Evolutionary conservation across 2,888 invertebrate genomes (phyloP).

Genomic region (Leptopterna dolabrata): DNA sequence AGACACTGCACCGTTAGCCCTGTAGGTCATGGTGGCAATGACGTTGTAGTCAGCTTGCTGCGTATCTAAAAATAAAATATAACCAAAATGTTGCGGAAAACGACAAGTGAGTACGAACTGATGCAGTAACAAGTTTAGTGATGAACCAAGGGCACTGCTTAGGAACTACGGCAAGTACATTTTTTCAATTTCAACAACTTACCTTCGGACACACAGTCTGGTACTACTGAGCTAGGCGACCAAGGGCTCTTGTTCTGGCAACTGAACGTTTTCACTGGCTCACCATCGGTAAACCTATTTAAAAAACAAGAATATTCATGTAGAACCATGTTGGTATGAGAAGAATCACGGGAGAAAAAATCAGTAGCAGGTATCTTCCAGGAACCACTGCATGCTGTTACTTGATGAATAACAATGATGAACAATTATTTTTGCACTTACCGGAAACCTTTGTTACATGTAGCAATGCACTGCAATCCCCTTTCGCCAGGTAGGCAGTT

Average conservation of each 20-base stretch:
- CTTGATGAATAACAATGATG: too few relatives aligned
- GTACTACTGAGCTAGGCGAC: slow-evolving; percentile 90
- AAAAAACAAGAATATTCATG: background rate
- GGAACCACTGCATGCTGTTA: too few relatives aligned
- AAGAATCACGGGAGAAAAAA: too few relatives aligned
- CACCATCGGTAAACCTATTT: slow-evolving; percentile 86
- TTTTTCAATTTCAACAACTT: slow-evolving; percentile 58
- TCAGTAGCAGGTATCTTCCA: too few relatives aligned
- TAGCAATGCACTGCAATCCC: slow-evolving; percentile 88
- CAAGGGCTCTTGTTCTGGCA: slow-evolving; percentile 86
- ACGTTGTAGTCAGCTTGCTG: slow-evolving; percentile 96
- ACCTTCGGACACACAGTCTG: slow-evolving; percentile 95
- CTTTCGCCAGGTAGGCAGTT: slow-evolving; percentile 85
- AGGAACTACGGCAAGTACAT: too few relatives aligned
- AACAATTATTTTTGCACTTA: background rate
- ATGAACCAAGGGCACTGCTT: too few relatives aligned
- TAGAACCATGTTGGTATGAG: background rate
- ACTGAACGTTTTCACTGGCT: slow-evolving; percentile 85
- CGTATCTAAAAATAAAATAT: slow-evolving; percentile 80
- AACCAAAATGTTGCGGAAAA: too few relatives aligned
- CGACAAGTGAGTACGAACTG: too few relatives aligned
- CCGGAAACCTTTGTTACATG: slow-evolving; percentile 84
- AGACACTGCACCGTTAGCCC: slow-evolving; percentile 91
- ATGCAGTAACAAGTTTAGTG: too few relatives aligned
- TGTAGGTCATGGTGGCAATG: slow-evolving; percentile 84